Base-by-base conservation (phyloP, 2,113 vertebrate species). In the Salvelinus namaycush region DNA sequence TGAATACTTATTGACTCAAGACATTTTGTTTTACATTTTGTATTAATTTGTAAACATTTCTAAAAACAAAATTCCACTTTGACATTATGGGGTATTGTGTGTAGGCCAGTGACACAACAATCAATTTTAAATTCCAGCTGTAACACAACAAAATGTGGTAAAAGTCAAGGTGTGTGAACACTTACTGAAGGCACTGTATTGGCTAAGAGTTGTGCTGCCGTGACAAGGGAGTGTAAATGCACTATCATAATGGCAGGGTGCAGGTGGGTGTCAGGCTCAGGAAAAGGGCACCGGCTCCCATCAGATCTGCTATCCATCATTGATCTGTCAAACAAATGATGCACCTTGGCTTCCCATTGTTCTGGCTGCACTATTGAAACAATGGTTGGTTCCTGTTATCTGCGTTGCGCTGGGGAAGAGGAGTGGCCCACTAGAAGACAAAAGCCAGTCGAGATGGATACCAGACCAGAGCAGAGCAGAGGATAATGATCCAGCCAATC, bases 281-380 rank as follows among this genome's bases (percentile, higher is more conserved):
- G 73, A 77, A 83, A 87, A 87, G 76, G 83, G 70, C 75, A 77
- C 18, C 54, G 73, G 77, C 60, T 78, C 65, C 73, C 71, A 74
- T 79, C 60, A 78, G 69, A 74, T 79, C 65, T 70, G 48, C 34
- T 73, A 84, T 85, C 68, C 69, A 81, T 80, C 82, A 81, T 87
- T 84, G 74, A 87, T 78, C 69, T 73, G 20, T 77, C 67, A 72
- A 82, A 88, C 76, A 83, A 82, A 86, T 76, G 72, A 87, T 72
- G 67, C 71, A 71, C 75, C 72, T 79, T 74, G 78, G 73, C 60
- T 77, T 49, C 70, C 68, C 74, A 84, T 81, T 81, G 79, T 82
- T 86, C 75, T 68, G 64, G 16, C 34, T 26, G 27, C 48, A 14
- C 11, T 16, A 11, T 29, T 22, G 26, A 73, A 26, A 72, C 22